phyloP scores from a whole-genome alignment of 2,113 vertebrate genomes.

The Coryphaenoides rupestris region DNA sequence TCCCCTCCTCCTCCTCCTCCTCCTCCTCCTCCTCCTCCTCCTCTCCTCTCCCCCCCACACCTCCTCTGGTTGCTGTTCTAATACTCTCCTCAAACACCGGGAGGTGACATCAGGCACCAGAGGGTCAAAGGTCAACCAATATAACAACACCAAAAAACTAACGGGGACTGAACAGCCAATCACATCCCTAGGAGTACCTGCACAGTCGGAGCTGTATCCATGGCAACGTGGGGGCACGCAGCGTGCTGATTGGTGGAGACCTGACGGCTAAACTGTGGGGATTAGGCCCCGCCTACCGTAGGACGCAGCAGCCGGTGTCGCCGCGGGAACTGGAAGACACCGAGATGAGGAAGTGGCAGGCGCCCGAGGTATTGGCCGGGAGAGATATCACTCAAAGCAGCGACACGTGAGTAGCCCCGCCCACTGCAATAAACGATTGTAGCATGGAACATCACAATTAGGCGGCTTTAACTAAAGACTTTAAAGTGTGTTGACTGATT shows the following conservation, averaged over 20 bases:
- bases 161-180: too few species aligned
- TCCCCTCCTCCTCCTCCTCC: too few species aligned
- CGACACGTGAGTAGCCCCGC: slow-evolving; percentile 76
- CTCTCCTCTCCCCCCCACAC: too few species aligned
- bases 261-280: slow-evolving; percentile 86
- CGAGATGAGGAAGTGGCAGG: slow-evolving; percentile 86
- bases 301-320: slow-evolving; percentile 27
- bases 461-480: too few species aligned
- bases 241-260: slow-evolving; percentile 80
- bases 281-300: slow-evolving; percentile 76
- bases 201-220: slow-evolving; percentile 80
- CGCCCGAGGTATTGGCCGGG: slow-evolving; percentile 81
- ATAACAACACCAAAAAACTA: too few species aligned
- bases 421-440: not conserved
- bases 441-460: too few species aligned
- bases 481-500: too few species aligned
- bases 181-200: slow-evolving; percentile 76
- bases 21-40: too few species aligned
- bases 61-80: too few species aligned
- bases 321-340: slow-evolving; percentile 13
- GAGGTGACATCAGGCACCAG: too few species aligned
- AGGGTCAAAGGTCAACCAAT: too few species aligned
- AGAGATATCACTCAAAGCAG: slow-evolving; percentile 65
- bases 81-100: too few species aligned
- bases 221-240: slow-evolving; percentile 85